These are phyloP conservation scores for Virgularia gustaviana DNA, from an alignment of 92 coral and sea anemone species.

Conservation along the genomic window DNA sequence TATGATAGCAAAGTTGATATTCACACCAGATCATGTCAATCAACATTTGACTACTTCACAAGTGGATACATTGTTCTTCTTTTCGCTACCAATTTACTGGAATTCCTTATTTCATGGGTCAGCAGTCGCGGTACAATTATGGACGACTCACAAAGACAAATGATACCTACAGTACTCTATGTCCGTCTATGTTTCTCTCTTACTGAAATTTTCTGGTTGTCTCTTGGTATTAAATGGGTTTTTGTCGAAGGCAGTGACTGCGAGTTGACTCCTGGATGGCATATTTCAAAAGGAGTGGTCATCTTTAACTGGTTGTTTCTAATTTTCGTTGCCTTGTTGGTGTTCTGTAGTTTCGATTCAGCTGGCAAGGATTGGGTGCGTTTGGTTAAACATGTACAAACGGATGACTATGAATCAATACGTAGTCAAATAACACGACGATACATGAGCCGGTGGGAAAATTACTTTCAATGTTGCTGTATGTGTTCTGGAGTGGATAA, in stretches of 20 bases:
- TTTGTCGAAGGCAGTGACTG: conserved; percentile 67
- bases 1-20: conserved; percentile 46
- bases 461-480: conserved; percentile 74
- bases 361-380: conserved; percentile 90
- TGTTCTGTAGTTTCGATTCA: conserved; percentile 80
- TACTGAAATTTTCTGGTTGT: conserved; percentile 85
- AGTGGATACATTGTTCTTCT: conserved; percentile 90
- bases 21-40: conserved; percentile 61
- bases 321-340: conserved; percentile 67
- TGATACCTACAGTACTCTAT: conserved; percentile 77
- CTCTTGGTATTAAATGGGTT: conserved; percentile 89
- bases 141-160: conserved; percentile 85
- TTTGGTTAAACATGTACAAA: conserved; percentile 61
- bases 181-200: conserved; percentile 72
- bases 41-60: conserved; percentile 85
- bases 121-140: conserved; percentile 77
- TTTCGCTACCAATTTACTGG: conserved; percentile 93
- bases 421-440: conserved; percentile 61
- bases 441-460: conserved; percentile 78
- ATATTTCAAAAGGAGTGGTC: conserved; percentile 77
- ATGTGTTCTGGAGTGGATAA: conserved; percentile 70
- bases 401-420: conserved; percentile 42
- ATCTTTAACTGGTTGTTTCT: conserved; percentile 91
- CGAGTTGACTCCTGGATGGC: conserved; percentile 51
- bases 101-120: conserved; percentile 86